phyloP scores from a whole-genome alignment of 2,797 vertebrate genomes.

The Rhinella marina region DNA sequence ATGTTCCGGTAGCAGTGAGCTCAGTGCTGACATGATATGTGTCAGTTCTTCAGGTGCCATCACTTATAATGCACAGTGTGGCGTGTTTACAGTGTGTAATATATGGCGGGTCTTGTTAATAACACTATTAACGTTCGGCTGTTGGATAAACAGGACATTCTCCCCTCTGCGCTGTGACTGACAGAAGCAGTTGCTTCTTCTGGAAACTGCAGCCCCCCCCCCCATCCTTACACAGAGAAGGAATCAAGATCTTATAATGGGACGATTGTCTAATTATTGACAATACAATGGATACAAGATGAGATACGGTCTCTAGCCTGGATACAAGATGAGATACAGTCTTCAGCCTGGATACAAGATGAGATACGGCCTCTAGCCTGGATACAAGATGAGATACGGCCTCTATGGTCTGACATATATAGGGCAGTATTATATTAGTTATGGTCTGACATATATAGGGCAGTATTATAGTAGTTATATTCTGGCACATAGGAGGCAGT shows the following conservation, averaged over 20 bases:
- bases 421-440: no score
- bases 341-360: no score
- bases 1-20: not conserved
- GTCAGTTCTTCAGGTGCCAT: not conserved
- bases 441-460: no score
- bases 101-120: slow-evolving; percentile 2
- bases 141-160: slow-evolving; percentile 33
- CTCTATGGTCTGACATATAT: no score
- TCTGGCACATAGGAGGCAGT: no score
- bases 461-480: no score
- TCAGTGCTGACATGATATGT: not conserved
- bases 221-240: not conserved
- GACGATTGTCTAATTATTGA: not conserved
- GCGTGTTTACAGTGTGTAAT: not conserved
- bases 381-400: no score
- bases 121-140: slow-evolving; percentile 14
- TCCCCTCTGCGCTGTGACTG: not conserved
- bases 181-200: not conserved
- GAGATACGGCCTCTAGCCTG: no score
- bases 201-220: not conserved
- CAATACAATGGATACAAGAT: no score
- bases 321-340: no score
- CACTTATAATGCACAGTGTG: not conserved
- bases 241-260: not conserved
- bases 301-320: no score